Conservation (phyloP, 1,140 invertebrate species). For the Cecropterus lyciades region DNA sequence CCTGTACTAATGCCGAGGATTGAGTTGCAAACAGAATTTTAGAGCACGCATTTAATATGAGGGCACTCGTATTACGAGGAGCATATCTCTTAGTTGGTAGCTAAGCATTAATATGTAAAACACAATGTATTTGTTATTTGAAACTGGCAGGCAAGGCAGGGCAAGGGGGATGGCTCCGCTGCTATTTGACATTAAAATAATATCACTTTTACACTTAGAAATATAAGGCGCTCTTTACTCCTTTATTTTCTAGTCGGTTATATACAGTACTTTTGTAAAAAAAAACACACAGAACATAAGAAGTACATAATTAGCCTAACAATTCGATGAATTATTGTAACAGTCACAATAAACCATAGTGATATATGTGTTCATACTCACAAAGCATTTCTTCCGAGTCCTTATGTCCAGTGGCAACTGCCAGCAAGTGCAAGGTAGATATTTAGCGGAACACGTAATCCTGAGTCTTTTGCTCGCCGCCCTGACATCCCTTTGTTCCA, state of each 20-base stretch:
- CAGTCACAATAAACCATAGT: neutral
- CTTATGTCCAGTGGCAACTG: slow-evolving; percentile 10
- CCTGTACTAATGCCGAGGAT: slow-evolving; percentile 39
- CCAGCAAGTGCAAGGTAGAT: slow-evolving; percentile 54
- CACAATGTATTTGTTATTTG: too few species aligned
- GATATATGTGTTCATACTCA: slow-evolving; percentile 11
- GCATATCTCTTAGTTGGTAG: neutral
- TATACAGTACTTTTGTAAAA: too few species aligned
- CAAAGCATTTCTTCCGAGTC: neutral
- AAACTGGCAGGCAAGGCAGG: too few species aligned
- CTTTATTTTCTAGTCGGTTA: too few species aligned
- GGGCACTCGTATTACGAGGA: neutral
- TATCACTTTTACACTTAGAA: too few species aligned
- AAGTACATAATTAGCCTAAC: neutral
- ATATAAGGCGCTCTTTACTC: too few species aligned
- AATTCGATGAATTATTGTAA: neutral
- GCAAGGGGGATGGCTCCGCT: too few species aligned
- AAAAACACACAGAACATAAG: too few species aligned
- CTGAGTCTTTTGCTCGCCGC: slow-evolving; percentile 47
- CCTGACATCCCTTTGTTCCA: slow-evolving; percentile 47
- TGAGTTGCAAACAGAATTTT: slow-evolving; percentile 54
- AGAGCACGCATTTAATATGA: slow-evolving; percentile 45
- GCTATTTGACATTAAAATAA: too few species aligned
- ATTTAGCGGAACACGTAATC: slow-evolving; percentile 59
- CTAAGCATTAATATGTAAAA: neutral